These are phyloP conservation scores for Rhinophrynus dorsalis DNA, from an alignment of 2,797 vertebrate genomes.

Conservation along the genomic window DNA sequence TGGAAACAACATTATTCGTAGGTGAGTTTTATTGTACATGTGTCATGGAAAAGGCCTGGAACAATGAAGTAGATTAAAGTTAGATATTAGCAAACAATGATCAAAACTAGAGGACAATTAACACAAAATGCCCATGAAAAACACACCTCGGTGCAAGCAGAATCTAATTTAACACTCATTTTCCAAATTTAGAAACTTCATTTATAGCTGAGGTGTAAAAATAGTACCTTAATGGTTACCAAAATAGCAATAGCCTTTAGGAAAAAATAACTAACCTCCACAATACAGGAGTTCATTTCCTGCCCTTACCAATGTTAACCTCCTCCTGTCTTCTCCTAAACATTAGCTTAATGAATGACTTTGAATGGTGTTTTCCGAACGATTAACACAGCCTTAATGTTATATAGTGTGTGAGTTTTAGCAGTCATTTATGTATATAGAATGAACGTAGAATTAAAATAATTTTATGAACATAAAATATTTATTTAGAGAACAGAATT, in stretches of 20 bases:
- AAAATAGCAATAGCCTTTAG: slow-evolving; percentile 61
- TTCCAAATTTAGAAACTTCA: slow-evolving; percentile 66
- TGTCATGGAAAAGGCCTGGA: not conserved
- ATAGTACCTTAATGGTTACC: slow-evolving; percentile 64
- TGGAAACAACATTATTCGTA: not conserved
- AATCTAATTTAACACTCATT: slow-evolving; percentile 57
- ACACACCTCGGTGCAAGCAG: slow-evolving; percentile 19
- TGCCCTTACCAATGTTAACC: slow-evolving; percentile 46
- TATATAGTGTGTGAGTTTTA: not conserved
- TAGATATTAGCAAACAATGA: slow-evolving; percentile 41
- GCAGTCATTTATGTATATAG: too few species aligned
- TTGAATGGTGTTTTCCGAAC: slow-evolving; percentile 57
- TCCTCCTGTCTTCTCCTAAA: slow-evolving; percentile 51
- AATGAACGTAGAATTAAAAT: too few species aligned
- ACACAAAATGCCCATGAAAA: slow-evolving; percentile 49
- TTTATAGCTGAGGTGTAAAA: slow-evolving; percentile 62
- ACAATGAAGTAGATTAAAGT: not conserved
- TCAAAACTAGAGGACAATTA: slow-evolving; percentile 43
- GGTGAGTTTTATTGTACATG: not conserved
- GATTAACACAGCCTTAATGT: not conserved
- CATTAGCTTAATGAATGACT: slow-evolving; percentile 55
- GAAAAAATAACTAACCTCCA: slow-evolving; percentile 54
- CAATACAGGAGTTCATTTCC: slow-evolving; percentile 46
- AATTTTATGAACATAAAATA: too few species aligned
- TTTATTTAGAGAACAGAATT: too few species aligned